A percentile compares a stretch with the other conserved stretches of the same genome.
phyloP scores from a whole-genome alignment of 2,797 vertebrate genomes.

The Leucoraja ocellata region DNA sequence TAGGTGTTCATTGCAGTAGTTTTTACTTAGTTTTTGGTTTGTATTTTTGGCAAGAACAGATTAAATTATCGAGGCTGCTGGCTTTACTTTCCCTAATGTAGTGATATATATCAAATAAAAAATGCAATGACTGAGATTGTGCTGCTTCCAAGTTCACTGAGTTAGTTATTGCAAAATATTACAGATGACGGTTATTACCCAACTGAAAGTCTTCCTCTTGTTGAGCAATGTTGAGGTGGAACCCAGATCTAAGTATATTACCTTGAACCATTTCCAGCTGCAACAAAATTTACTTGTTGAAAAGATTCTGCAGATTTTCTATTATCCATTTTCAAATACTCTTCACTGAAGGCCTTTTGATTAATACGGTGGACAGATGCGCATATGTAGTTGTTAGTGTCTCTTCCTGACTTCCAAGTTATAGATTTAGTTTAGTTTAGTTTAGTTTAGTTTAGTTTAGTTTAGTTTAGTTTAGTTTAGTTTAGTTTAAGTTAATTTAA shows the following conservation, averaged over 20 bases:
- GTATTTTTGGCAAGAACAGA: not conserved
- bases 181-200: not conserved
- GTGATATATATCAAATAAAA: not conserved
- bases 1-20: not conserved
- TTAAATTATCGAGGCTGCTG: not conserved
- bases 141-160: not conserved
- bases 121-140: not conserved
- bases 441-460: no score
- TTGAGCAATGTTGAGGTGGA: not conserved
- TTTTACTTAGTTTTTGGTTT: not conserved
- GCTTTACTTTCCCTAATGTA: not conserved
- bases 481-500: no score
- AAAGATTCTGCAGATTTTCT: not conserved
- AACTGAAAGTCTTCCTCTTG: not conserved
- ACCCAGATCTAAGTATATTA: not conserved
- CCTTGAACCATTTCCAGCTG: not conserved
- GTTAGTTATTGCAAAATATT: not conserved
- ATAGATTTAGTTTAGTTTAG: not conserved
- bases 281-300: not conserved
- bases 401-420: not conserved
- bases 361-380: not conserved
- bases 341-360: not conserved
- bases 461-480: not conserved
- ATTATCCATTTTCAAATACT: not conserved
- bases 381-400: not conserved